Percentiles rank a stretch among this genome's conserved stretches.
Conservation (phyloP, 2,888 invertebrate genomes). For the Drosophila kambysellisi region DNA sequence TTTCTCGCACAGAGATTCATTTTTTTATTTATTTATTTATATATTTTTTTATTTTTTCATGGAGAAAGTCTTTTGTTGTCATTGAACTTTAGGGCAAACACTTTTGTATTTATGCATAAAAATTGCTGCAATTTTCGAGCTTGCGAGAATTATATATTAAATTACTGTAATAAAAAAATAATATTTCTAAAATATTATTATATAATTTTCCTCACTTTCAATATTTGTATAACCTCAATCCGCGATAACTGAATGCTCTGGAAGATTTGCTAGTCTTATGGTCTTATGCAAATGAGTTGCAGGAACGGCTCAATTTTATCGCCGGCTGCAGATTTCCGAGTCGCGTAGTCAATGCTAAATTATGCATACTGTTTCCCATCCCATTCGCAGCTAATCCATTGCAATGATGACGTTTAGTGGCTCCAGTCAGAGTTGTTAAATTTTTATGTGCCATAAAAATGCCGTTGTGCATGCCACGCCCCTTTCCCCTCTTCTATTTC, state of each 20-base stretch:
- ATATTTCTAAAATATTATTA: not conserved
- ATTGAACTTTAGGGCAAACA: constrained; percentile 45
- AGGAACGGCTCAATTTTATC: constrained; percentile 51
- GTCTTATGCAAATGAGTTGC: constrained; percentile 66
- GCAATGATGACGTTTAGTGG: constrained; percentile 74
- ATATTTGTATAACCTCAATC: not conserved
- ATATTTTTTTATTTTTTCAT: constrained; percentile 4
- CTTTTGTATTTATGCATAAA: constrained; percentile 34
- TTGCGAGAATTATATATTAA: too few relatives aligned
- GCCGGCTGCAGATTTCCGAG: constrained; percentile 57
- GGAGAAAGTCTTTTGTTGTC: constrained; percentile 19
- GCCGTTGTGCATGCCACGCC: not conserved
- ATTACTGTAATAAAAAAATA: not conserved
- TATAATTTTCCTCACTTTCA: not conserved
- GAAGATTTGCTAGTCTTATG: not conserved
- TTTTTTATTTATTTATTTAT: not conserved
- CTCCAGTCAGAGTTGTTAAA: constrained; percentile 67
- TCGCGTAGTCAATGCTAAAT: constrained; percentile 36
- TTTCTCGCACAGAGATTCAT: constrained; percentile 9
- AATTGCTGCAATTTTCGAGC: constrained; percentile 34
- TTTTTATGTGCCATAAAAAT: constrained; percentile 72
- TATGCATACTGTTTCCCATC: constrained; percentile 51
- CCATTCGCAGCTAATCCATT: constrained; percentile 70
- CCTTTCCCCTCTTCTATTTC: constrained; percentile 4
- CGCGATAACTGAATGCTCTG: not conserved